These are phyloP conservation scores for Herminia tarsipennalis DNA, from an alignment of 2,888 invertebrate genomes.

Conservation along the genomic window DNA sequence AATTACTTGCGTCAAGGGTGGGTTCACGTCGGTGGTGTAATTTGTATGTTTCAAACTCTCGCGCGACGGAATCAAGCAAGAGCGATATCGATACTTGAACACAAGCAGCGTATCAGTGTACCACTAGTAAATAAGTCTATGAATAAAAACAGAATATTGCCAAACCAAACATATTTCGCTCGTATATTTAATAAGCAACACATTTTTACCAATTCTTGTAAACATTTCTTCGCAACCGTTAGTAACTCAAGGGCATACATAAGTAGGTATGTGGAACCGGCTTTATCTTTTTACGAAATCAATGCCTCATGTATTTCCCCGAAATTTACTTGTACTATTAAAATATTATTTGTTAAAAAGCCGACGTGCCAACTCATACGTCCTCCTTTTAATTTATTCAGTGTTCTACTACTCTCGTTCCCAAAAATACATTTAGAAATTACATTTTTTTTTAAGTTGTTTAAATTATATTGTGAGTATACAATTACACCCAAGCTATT, in stretches of 20 bases:
- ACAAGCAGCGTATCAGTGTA: no score
- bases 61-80: no score
- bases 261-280: conserved; percentile 29
- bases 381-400: not conserved
- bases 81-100: no score
- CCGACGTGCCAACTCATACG: conserved; percentile 4
- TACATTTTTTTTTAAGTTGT: not conserved
- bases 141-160: no score
- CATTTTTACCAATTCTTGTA: not conserved
- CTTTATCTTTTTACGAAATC: conserved; percentile 38
- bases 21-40: no score
- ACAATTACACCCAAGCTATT: no score
- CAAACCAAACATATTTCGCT: not conserved
- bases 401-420: no score
- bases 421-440: no score
- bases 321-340: conserved; percentile 45
- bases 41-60: no score
- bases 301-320: conserved; percentile 34
- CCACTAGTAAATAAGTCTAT: no score
- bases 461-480: no score
- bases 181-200: conserved; percentile 1
- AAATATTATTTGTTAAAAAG: conserved; percentile 44
- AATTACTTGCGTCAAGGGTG: no score
- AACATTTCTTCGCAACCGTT: conserved; percentile 18
- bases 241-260: conserved; percentile 18